phyloP scores from a whole-genome alignment of 2,797 vertebrate genomes.

The Centropyge bicolor region DNA sequence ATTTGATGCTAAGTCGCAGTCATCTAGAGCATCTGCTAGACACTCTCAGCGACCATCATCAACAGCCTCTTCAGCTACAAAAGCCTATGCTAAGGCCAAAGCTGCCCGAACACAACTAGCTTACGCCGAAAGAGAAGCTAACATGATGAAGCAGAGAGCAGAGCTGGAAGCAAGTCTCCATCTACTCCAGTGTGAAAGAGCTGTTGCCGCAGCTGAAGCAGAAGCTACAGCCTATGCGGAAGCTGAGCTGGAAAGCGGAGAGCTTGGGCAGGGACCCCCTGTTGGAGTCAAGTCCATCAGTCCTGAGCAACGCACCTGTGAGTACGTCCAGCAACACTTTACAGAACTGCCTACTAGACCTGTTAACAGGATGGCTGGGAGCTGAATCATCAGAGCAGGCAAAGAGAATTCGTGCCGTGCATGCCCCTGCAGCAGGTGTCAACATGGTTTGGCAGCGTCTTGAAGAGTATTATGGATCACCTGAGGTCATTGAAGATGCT shows the following conservation, averaged over 20 bases:
- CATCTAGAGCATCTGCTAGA: neutral
- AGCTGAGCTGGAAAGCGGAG: neutral
- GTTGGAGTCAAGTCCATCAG: neutral
- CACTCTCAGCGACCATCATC: too few species aligned
- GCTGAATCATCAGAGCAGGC: neutral
- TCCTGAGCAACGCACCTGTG: neutral
- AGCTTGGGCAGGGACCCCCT: neutral
- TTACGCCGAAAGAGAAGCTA: slow-evolving; percentile 3
- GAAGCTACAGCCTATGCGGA: neutral
- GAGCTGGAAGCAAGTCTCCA: slow-evolving; percentile 17
- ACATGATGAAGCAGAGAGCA: slow-evolving; percentile 7
- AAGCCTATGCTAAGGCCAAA: slow-evolving; percentile 8
- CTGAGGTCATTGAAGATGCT: slow-evolving; percentile 22
- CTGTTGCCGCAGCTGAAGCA: slow-evolving; percentile 28
- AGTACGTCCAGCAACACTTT: neutral
- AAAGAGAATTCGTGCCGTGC: neutral
- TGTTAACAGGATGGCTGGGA: slow-evolving; percentile 19
- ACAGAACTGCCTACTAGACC: neutral
- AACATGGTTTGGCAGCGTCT: slow-evolving; percentile 28
- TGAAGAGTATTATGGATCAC: slow-evolving; percentile 6
- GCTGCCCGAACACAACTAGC: neutral
- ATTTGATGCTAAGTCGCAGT: neutral
- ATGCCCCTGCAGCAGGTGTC: neutral
- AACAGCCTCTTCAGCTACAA: neutral
- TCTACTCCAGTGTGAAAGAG: neutral